Conservation (phyloP, 2,113 vertebrate species). For the Puma concolor region DNA sequence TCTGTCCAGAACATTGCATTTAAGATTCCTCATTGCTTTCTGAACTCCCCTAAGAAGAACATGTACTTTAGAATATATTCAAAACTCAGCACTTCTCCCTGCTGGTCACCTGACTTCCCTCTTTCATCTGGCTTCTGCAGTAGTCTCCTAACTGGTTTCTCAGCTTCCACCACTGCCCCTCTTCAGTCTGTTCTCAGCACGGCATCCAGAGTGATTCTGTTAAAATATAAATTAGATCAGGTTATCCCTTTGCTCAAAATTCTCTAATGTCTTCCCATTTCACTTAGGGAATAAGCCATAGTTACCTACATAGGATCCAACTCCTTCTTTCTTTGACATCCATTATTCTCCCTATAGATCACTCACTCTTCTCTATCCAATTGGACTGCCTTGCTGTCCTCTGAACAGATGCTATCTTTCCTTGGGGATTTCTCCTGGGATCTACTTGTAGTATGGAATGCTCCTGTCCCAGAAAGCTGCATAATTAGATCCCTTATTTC, state of each 20-base stretch:
- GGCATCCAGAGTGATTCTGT: background rate
- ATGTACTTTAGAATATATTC: background rate
- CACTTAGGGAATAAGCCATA: background rate
- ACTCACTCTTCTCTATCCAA: background rate
- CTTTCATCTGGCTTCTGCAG: background rate
- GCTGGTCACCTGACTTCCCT: background rate
- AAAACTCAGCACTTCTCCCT: background rate
- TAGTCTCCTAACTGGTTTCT: background rate
- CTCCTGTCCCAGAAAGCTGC: background rate
- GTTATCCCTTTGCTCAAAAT: background rate
- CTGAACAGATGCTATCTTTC: background rate
- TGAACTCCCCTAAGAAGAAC: constrained; percentile 5
- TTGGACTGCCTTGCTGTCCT: background rate
- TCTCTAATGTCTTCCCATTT: background rate
- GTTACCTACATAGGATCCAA: background rate
- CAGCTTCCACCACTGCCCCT: background rate
- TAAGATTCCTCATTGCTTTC: background rate
- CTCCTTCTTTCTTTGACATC: background rate
- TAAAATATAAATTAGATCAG: background rate
- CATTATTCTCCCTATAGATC: background rate
- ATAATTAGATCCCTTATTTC: background rate
- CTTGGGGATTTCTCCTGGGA: background rate
- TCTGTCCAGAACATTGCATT: background rate
- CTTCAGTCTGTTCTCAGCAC: background rate
- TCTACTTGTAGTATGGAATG: background rate